Percentiles rank a stretch among this genome's conserved stretches.
These are phyloP conservation scores for Engraulis encrasicolus DNA, from an alignment of 2,113 vertebrate species.

Conservation along the genomic window DNA sequence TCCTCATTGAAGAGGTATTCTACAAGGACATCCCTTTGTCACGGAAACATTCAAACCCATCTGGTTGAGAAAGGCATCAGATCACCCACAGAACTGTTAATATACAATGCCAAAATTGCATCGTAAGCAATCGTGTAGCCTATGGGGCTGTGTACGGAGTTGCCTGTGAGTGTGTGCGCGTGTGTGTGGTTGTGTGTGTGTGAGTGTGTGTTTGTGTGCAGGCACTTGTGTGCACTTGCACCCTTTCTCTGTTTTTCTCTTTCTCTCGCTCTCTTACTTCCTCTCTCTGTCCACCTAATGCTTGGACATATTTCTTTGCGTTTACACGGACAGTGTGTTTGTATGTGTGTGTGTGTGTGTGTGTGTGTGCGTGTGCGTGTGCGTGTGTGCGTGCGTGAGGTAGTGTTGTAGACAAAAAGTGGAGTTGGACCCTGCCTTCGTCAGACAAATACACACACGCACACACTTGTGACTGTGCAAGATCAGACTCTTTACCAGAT, in stretches of 20 bases:
- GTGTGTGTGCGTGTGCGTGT: too few species aligned
- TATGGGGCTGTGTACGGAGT: not conserved
- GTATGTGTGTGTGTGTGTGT: not conserved
- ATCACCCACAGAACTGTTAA: not conserved
- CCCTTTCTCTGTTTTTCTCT: not conserved
- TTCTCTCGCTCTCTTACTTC: too few species aligned
- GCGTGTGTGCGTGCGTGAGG: too few species aligned
- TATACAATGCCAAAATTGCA: not conserved
- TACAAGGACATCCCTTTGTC: not conserved
- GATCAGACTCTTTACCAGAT: not conserved
- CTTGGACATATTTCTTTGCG: not conserved
- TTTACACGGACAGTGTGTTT: slow-evolving; percentile 3
- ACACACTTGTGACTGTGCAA: not conserved
- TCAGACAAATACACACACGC: not conserved
- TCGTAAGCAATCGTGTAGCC: not conserved
- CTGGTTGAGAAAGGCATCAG: not conserved
- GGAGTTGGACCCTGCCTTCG: not conserved
- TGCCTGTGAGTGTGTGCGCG: not conserved
- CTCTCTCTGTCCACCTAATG: not conserved
- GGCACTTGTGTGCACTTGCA: not conserved
- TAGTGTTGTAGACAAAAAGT: too few species aligned
- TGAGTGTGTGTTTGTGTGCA: too few species aligned
- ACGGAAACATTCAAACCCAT: not conserved
- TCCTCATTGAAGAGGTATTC: slow-evolving; percentile 13
- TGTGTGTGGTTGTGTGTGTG: too few species aligned